Evolutionary conservation across 2,113 vertebrate genomes (phyloP).

Genomic region (Struthidea cinerea): DNA sequence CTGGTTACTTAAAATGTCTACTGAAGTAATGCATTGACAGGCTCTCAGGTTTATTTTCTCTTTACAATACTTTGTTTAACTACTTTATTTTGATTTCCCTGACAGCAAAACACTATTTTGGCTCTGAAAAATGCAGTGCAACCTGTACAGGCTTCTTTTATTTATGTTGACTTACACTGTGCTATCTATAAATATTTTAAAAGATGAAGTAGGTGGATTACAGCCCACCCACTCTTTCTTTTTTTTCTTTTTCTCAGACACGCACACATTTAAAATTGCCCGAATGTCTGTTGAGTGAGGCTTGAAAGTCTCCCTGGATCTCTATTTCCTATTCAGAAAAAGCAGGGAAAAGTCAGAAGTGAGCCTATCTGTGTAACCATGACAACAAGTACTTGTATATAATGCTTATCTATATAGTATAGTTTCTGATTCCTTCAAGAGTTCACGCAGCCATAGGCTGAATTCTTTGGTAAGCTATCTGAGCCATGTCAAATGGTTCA

Average conservation of each 20-base stretch:
- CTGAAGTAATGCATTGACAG: background rate
- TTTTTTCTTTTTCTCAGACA: background rate
- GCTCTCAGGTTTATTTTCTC: background rate
- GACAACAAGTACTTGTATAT: slow-evolving; percentile 22
- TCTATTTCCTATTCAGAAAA: background rate
- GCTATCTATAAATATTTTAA: slow-evolving; percentile 46
- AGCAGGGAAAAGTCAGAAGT: background rate
- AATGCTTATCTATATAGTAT: background rate
- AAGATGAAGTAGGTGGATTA: slow-evolving; percentile 8
- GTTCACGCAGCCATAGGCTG: background rate
- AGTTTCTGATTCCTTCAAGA: slow-evolving; percentile 17
- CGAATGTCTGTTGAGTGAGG: background rate
- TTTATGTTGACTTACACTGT: slow-evolving; percentile 4
- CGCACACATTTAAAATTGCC: background rate
- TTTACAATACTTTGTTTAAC: background rate
- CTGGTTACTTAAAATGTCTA: background rate
- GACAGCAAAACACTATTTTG: background rate
- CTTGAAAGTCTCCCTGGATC: slow-evolving; percentile 19
- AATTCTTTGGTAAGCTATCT: slow-evolving; percentile 6
- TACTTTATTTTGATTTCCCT: slow-evolving; percentile 16
- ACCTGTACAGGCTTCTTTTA: background rate
- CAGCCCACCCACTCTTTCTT: background rate
- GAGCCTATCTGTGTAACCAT: slow-evolving; percentile 40
- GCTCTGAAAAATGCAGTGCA: background rate
- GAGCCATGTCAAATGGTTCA: background rate